Conservation (phyloP, 2,113 vertebrate genomes). For the Narcine bancroftii region DNA sequence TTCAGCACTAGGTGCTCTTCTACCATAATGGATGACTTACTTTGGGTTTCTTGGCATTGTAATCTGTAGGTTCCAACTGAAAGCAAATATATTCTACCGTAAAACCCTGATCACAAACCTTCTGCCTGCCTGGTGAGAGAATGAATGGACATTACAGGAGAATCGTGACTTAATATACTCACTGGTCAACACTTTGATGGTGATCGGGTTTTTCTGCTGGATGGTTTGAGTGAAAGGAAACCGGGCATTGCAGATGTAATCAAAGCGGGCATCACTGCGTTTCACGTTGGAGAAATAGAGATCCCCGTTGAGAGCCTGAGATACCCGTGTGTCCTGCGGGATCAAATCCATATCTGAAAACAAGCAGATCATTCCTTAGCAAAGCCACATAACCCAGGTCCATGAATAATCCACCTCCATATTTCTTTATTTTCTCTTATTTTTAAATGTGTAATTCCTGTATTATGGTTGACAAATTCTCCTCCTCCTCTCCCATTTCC, state of each 20-base stretch:
- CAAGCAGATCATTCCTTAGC: not conserved
- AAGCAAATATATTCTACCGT: not conserved
- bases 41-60: not conserved
- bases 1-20: not conserved
- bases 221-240: slow-evolving; percentile 96
- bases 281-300: slow-evolving; percentile 93
- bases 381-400: not conserved
- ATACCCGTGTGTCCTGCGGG: slow-evolving; percentile 78
- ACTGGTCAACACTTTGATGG: slow-evolving; percentile 85
- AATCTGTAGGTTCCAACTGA: not conserved
- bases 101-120: not conserved
- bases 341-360: slow-evolving; percentile 63
- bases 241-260: slow-evolving; percentile 95
- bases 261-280: slow-evolving; percentile 68
- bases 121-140: not conserved
- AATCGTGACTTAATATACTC: slow-evolving; percentile 53
- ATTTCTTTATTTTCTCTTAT: not conserved
- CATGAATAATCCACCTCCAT: not conserved
- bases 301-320: slow-evolving; percentile 89
- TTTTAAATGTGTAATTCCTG: not conserved
- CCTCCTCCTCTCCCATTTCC: too few relatives aligned
- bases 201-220: slow-evolving; percentile 94
- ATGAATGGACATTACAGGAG: not conserved
- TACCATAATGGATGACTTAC: not conserved
- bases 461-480: too few relatives aligned